Base-by-base conservation (phyloP, 2,797 vertebrate species). In the Thamnophis elegans region DNA sequence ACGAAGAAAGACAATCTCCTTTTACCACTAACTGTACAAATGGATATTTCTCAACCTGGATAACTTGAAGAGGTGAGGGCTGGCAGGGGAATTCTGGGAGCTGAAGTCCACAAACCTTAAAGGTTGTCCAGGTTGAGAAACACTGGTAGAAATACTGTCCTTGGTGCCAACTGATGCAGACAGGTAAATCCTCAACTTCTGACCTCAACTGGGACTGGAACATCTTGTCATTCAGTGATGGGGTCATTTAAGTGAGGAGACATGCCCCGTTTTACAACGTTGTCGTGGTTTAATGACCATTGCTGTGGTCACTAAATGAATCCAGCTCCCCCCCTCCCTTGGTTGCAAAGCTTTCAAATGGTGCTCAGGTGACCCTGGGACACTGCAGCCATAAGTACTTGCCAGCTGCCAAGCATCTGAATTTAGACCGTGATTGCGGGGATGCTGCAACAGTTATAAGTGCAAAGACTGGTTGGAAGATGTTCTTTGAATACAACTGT, bases 1-100 rank as follows among this genome's bases (percentile, higher is more conserved):
- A 92, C 55, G 93, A 95, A 85, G 42, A 32, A 90, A 89, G 91
- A n/a, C 92, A 13, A 53, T 0, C 51, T n/a, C 5, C 5, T 54
- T 85, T 85, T 42, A 53, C 13, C 73, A 2, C 7, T 12, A 47
- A 5, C 78, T 12, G 20, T 5, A 25, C 11, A 82, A 20, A 11
- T 1, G 1, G 36, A 4, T 10, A 22, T 42, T 78, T 42, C 36
- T 78, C 73, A 22, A 78, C 18, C 73, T 22, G 20, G 73, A 22
- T 11, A 42, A 82, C 20, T 4, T 82, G 18, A 47, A 42, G 1
- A 42, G 1, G 9, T 4, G 73, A 4, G 26, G 20, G 14, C 12
- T 53, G n/a, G 62, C 5, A 1, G 26, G 60, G 28, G 13, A 14
- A 32, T 68, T 68, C 28, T 68, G 62, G 62, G 26, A 62, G 60